Conservation (phyloP, 2,113 vertebrate species). For the Spizaetus ornatus region DNA sequence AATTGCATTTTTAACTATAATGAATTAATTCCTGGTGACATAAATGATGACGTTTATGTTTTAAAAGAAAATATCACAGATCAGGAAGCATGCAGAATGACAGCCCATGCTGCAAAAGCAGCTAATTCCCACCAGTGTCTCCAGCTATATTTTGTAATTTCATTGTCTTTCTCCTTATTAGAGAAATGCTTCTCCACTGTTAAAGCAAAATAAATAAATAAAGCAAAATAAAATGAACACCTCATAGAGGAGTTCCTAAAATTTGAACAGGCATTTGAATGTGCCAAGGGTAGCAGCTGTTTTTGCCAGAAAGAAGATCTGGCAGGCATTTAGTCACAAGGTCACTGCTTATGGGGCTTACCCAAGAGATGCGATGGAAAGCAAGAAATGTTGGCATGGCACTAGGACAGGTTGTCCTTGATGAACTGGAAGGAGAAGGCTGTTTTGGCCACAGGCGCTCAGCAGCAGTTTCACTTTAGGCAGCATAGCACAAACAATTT, state of each 20-base stretch:
- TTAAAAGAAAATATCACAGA: neutral
- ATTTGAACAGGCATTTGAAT: slow-evolving; percentile 34
- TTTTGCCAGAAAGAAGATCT: slow-evolving; percentile 67
- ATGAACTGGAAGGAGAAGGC: slow-evolving; percentile 65
- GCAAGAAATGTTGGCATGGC: slow-evolving; percentile 49
- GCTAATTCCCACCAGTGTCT: neutral
- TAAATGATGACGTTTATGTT: neutral
- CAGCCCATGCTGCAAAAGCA: neutral
- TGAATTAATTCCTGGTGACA: neutral
- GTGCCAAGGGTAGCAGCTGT: slow-evolving; percentile 66
- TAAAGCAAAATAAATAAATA: slow-evolving; percentile 50
- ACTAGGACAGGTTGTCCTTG: slow-evolving; percentile 56
- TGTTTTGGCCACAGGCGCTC: slow-evolving; percentile 59
- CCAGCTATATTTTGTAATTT: slow-evolving; percentile 20
- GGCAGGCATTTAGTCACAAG: slow-evolving; percentile 63
- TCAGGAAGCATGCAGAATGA: slow-evolving; percentile 19
- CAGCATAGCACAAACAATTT: neutral
- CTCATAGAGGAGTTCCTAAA: slow-evolving; percentile 59
- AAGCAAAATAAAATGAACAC: slow-evolving; percentile 59
- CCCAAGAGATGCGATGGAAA: slow-evolving; percentile 46
- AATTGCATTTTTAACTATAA: neutral
- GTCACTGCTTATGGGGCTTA: slow-evolving; percentile 64
- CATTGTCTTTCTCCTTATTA: neutral
- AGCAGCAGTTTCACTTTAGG: slow-evolving; percentile 4
- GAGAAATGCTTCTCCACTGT: slow-evolving; percentile 27